phyloP scores from a whole-genome alignment of 1,140 invertebrate species.

The Subanguina moxae region DNA sequence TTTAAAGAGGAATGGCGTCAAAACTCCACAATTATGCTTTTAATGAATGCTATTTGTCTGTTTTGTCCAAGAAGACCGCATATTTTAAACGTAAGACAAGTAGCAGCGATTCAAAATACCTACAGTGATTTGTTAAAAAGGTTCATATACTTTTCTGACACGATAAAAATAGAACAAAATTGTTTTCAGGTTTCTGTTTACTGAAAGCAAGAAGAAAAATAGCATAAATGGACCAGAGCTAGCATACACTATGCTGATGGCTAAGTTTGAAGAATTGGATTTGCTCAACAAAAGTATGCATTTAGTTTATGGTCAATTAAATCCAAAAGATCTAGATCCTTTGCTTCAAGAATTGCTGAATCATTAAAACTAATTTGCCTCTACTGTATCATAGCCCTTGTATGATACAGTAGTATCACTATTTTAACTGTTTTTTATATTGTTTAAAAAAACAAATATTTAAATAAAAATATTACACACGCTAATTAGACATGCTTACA shows the following conservation, averaged over 20 bases:
- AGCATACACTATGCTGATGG: conserved; percentile 1
- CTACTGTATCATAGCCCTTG: no score
- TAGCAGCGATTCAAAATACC: conserved; percentile 1
- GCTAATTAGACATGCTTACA: no score
- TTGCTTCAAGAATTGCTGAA: conserved; percentile 17
- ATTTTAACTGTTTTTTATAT: no score
- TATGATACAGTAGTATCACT: no score
- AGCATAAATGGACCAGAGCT: conserved; percentile 5
- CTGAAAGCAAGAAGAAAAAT: not conserved
- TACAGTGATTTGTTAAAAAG: conserved; percentile 6
- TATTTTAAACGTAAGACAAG: conserved; percentile 5
- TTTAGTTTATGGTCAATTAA: conserved; percentile 2
- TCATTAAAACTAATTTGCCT: no score
- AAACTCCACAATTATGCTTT: conserved; percentile 13
- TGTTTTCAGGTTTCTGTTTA: not conserved
- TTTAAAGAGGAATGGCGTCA: conserved; percentile 13
- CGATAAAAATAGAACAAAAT: no score
- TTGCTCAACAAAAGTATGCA: conserved; percentile 11
- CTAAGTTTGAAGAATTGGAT: conserved; percentile 6
- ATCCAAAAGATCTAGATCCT: conserved; percentile 17
- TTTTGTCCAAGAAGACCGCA: conserved; percentile 12
- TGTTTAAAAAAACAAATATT: no score
- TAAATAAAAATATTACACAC: no score
- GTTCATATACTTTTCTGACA: not conserved
- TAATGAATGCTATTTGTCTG: conserved; percentile 12